phyloP scores from a whole-genome alignment of 2,888 invertebrate genomes.

The Portevinia maculata region DNA sequence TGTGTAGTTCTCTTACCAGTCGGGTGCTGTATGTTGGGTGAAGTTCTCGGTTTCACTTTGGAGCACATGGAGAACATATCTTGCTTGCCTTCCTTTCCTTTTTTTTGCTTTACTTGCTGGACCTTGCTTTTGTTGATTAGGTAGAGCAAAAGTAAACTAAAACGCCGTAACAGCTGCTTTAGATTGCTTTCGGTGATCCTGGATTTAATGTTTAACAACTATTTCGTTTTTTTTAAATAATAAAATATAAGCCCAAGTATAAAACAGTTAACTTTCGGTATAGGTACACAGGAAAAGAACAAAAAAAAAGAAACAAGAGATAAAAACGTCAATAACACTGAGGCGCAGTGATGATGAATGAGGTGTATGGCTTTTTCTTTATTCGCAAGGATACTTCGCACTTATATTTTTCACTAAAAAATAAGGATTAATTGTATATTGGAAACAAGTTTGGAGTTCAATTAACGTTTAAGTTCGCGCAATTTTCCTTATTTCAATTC shows the following conservation, averaged over 20 bases:
- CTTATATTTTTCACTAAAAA: slow-evolving; percentile 14
- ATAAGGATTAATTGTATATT: slow-evolving; percentile 4
- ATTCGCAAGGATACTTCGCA: slow-evolving; percentile 13
- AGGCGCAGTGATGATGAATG: slow-evolving; percentile 35
- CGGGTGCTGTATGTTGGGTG: slow-evolving; percentile 78
- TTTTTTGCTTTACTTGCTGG: slow-evolving; percentile 10
- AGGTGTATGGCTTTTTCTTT: slow-evolving; percentile 43
- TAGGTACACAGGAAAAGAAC: slow-evolving; percentile 43
- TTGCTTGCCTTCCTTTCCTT: slow-evolving; percentile 62
- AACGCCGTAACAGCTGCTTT: slow-evolving; percentile 58
- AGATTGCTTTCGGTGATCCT: slow-evolving; percentile 29
- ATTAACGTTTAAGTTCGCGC: slow-evolving; percentile 41
- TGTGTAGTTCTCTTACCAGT: slow-evolving; percentile 78
- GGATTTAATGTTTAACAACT: slow-evolving; percentile 47
- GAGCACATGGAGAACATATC: slow-evolving; percentile 83
- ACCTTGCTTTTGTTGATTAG: slow-evolving; percentile 35
- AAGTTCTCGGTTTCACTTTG: slow-evolving; percentile 81
- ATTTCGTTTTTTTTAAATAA: slow-evolving; percentile 16
- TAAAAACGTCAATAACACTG: slow-evolving; percentile 66
- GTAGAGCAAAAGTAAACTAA: slow-evolving; percentile 12
- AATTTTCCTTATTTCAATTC: slow-evolving; percentile 43
- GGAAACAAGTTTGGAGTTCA: slow-evolving; percentile 1
- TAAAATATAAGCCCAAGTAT: slow-evolving; percentile 38
- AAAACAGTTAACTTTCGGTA: slow-evolving; percentile 32
- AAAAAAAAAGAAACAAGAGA: slow-evolving; percentile 36